These are phyloP conservation scores for Drosophila tristis DNA, from an alignment of 1,140 invertebrate genomes.

Conservation along the genomic window DNA sequence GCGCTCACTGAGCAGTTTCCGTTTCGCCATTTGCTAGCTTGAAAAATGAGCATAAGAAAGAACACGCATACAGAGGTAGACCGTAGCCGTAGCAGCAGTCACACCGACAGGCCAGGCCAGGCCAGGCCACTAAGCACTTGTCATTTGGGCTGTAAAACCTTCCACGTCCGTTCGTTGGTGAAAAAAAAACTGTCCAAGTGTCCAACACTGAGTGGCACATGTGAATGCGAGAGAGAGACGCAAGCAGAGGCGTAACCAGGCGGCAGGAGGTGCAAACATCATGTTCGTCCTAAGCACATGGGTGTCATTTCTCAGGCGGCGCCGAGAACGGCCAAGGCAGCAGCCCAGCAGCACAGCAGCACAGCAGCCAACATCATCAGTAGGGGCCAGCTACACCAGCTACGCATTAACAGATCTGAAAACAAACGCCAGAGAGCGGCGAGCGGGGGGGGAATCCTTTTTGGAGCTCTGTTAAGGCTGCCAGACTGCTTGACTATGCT, in stretches of 20 bases:
- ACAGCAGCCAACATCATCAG: constrained; percentile 5
- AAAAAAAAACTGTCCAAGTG: constrained; percentile 57
- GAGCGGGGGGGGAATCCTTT: constrained; percentile 15
- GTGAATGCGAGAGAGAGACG: constrained; percentile 8
- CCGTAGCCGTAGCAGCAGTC: constrained; percentile 14
- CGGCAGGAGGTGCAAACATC: constrained; percentile 6
- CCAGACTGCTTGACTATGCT: constrained; percentile 64
- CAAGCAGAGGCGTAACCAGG: constrained; percentile 11
- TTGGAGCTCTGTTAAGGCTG: constrained; percentile 38
- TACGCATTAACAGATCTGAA: neutral
- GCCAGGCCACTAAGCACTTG: constrained; percentile 64
- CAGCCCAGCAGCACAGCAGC: constrained; percentile 35
- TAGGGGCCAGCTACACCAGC: constrained; percentile 6
- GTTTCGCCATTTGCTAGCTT: constrained; percentile 40
- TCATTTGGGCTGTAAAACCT: constrained; percentile 66
- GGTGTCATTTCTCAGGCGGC: constrained; percentile 62
- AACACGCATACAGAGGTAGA: constrained; percentile 18
- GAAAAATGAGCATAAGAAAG: constrained; percentile 55
- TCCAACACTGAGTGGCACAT: constrained; percentile 41
- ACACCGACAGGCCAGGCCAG: constrained; percentile 40
- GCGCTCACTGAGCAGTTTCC: constrained; percentile 10
- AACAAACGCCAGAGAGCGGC: neutral
- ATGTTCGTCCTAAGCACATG: constrained; percentile 61
- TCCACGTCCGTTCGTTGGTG: constrained; percentile 34
- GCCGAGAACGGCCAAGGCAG: constrained; percentile 46